Conservation (phyloP, 1,140 invertebrate species). For the Drosophila bocqueti region DNA sequence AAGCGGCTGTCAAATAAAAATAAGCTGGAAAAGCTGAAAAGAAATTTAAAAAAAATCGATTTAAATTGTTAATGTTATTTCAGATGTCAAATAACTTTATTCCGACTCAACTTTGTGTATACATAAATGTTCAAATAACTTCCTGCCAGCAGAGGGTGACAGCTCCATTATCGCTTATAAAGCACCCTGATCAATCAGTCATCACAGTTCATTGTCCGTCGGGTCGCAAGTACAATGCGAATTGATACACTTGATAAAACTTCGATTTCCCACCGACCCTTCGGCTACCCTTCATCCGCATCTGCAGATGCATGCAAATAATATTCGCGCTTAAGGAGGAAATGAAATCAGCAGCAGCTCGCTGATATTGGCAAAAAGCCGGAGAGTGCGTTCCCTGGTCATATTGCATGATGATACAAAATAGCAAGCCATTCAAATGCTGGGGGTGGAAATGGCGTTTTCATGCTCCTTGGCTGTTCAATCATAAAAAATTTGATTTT, state of each 20-base stretch:
- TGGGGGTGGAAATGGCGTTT: constrained; percentile 56
- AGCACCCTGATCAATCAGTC: constrained; percentile 42
- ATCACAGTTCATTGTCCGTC: constrained; percentile 66
- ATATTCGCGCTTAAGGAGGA: constrained; percentile 76
- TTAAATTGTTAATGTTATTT: not conserved
- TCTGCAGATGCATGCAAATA: constrained; percentile 61
- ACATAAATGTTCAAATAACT: not conserved
- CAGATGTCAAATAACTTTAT: not conserved
- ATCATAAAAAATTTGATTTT: constrained; percentile 83
- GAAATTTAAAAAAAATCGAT: not conserved
- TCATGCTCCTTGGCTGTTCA: constrained; percentile 76
- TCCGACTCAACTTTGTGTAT: not conserved
- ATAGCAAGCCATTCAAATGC: constrained; percentile 62
- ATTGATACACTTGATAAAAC: constrained; percentile 79
- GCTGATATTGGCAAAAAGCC: constrained; percentile 74
- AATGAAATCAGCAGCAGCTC: constrained; percentile 74
- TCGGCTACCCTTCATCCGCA: constrained; percentile 4
- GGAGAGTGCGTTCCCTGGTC: constrained; percentile 71
- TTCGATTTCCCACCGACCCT: constrained; percentile 65
- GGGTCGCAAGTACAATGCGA: constrained; percentile 40
- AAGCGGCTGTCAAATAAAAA: not conserved
- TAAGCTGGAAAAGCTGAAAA: not conserved
- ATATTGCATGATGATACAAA: constrained; percentile 78
- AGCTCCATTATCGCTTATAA: constrained; percentile 48
- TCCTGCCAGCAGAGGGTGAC: not conserved